A percentile compares a stretch with the other conserved stretches of the same genome.
Conservation (phyloP, 2,797 vertebrate genomes). For the Pteronotus mesoamericanus region DNA sequence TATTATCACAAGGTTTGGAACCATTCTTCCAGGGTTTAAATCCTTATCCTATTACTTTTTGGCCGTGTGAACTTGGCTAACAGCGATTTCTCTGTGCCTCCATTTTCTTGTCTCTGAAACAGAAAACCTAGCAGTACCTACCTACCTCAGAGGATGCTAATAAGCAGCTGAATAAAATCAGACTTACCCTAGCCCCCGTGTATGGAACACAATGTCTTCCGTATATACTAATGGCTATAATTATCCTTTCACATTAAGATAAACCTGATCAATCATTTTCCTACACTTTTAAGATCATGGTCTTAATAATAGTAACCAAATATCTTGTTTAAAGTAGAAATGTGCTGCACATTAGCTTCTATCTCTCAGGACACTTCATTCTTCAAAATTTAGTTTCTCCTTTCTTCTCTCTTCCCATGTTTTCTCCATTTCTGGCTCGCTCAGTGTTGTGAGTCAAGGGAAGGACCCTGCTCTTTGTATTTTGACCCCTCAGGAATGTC, state of each 20-base stretch:
- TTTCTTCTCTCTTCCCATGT: neutral
- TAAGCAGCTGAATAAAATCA: neutral
- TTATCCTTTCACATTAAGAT: neutral
- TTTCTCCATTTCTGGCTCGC: neutral
- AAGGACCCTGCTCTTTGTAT: neutral
- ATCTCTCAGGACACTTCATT: neutral
- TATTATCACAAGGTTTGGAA: neutral
- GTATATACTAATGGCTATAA: neutral
- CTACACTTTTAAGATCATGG: neutral
- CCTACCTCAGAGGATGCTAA: neutral
- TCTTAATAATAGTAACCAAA: neutral
- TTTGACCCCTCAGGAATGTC: neutral
- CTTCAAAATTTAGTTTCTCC: neutral
- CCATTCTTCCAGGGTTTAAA: neutral
- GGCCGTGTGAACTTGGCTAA: neutral
- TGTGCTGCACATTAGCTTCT: neutral
- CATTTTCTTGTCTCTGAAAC: constrained; percentile 31
- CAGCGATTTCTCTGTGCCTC: neutral
- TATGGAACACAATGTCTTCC: neutral
- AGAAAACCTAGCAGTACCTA: neutral
- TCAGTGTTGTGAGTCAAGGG: neutral
- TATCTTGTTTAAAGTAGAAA: neutral
- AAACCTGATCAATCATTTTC: neutral
- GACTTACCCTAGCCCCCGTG: neutral
- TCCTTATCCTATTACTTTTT: neutral